Conservation (phyloP, 2,797 vertebrate genomes). For the Bradypodion ventrale region DNA sequence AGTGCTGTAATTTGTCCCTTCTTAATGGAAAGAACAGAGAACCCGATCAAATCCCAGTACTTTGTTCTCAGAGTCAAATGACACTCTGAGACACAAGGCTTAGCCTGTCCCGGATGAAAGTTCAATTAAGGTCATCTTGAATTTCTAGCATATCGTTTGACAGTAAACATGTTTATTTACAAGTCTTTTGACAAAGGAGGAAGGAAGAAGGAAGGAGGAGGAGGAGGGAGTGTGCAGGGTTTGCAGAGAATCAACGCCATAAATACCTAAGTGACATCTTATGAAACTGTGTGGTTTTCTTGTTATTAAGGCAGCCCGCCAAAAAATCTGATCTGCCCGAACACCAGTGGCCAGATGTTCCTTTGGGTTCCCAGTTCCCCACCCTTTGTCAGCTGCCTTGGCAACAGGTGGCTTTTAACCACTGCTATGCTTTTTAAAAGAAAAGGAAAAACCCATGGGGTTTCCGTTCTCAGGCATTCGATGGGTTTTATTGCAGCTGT, state of each 20-base stretch:
- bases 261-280: constrained; percentile 41
- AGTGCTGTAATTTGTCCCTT: neutral
- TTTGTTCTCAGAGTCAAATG: neutral
- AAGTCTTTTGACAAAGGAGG: neutral
- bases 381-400: constrained; percentile 48
- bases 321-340: constrained; percentile 29
- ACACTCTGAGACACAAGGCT: constrained; percentile 29
- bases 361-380: constrained; percentile 14
- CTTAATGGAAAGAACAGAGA: neutral
- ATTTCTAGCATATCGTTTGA: neutral
- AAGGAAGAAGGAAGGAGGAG: neutral
- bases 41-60: constrained; percentile 1
- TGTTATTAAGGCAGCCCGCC: constrained; percentile 40
- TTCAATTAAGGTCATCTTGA: constrained; percentile 54
- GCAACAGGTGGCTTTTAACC: constrained; percentile 33
- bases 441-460: neutral
- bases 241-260: neutral
- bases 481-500: constrained; percentile 52
- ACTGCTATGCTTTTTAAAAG: constrained; percentile 43
- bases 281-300: constrained; percentile 50
- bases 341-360: constrained; percentile 9
- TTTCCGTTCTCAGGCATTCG: constrained; percentile 66
- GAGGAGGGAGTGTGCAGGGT: too few species aligned
- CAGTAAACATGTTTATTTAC: neutral
- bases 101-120: constrained; percentile 25